These are phyloP conservation scores for Rhipidura dahli DNA, from an alignment of 2,113 vertebrate genomes.

Conservation along the genomic window DNA sequence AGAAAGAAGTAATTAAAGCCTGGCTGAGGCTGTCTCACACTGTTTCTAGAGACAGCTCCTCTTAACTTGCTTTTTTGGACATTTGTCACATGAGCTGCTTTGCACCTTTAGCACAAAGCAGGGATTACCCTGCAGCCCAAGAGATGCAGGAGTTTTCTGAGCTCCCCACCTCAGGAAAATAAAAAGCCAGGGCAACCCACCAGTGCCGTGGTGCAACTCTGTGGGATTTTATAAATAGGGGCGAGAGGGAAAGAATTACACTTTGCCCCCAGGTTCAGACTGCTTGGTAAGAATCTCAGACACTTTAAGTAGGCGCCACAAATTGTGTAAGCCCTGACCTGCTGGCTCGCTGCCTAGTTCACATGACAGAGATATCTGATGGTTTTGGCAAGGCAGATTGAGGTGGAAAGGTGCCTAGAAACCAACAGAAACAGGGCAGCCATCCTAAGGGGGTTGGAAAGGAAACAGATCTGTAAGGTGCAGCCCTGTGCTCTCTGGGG, in stretches of 20 bases:
- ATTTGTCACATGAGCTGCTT: not conserved
- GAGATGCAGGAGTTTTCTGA: not conserved
- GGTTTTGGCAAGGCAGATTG: constrained; percentile 64
- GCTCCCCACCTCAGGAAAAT: not conserved
- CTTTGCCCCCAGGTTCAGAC: constrained; percentile 69
- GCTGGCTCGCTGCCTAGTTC: constrained; percentile 72
- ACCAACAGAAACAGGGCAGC: constrained; percentile 15
- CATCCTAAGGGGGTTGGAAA: not conserved
- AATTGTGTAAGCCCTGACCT: constrained; percentile 77
- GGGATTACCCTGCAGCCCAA: constrained; percentile 15
- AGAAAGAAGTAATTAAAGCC: not conserved
- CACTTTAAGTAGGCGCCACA: constrained; percentile 78
- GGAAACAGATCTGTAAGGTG: not conserved
- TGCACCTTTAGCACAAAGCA: not conserved
- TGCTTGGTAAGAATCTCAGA: constrained; percentile 74
- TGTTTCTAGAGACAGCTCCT: not conserved
- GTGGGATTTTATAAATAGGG: constrained; percentile 32
- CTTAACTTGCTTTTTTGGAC: not conserved
- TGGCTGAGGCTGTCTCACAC: not conserved
- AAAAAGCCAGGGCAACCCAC: constrained; percentile 18
- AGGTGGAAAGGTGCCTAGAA: constrained; percentile 64
- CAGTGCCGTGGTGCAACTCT: constrained; percentile 35
- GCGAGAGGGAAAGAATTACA: constrained; percentile 71
- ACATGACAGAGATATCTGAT: constrained; percentile 74
- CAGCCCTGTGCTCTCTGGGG: not conserved